Evolutionary conservation across 2,797 vertebrate genomes (phyloP), one percentile per base, ranked within the genome.

Genomic region (Gila robusta): DNA sequence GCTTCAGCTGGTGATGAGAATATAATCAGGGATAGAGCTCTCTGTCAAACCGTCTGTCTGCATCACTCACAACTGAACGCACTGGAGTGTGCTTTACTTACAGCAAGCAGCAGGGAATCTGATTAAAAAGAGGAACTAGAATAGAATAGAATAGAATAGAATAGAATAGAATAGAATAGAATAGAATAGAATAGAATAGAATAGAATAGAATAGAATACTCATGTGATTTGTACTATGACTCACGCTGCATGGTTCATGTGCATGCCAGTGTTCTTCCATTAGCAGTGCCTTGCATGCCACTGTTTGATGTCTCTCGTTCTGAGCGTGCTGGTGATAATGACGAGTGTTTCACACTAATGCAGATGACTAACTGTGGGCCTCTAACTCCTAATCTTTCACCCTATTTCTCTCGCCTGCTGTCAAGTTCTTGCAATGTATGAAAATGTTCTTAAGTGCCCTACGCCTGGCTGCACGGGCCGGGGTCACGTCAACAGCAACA

Each of bases 371-470:
- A 92, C 92, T 94, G 94, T 95, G 89, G 62, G 76, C 64, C n/a
- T 79, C 64, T 84, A 79, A 84, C 83, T 79, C 74, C 76, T 84
- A 79, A 84, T 84, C 74, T 79, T 79, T 37, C 59, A 84, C 82
- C 73, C 64, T 84, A 11, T 84, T 78, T 97, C 94, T 95, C 92
- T 93, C 92, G 90, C 94, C 93, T 92, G 90, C 89, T 92, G 91
- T 93, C 94, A 99, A 99, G 98, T 99, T 96, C 97, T 99, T 96
- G 98, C 98, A 96, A 99, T 99, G 98, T 98, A 99, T 97, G 98
- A 99, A 96, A 99, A 99, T 97, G 98, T 99, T 95, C 98, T 99
- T 97, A 99, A 99, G 98, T 99, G 98, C 97, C 98, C 98, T 95
- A 99, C 98, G 94, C 98, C 97, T 87, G 98, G 98, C 97, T 99